Percentiles rank a stretch among this genome's conserved stretches.
Conservation (phyloP, 53 echinoderm and acorn worm genomes). For the Zoroaster sp. region DNA sequence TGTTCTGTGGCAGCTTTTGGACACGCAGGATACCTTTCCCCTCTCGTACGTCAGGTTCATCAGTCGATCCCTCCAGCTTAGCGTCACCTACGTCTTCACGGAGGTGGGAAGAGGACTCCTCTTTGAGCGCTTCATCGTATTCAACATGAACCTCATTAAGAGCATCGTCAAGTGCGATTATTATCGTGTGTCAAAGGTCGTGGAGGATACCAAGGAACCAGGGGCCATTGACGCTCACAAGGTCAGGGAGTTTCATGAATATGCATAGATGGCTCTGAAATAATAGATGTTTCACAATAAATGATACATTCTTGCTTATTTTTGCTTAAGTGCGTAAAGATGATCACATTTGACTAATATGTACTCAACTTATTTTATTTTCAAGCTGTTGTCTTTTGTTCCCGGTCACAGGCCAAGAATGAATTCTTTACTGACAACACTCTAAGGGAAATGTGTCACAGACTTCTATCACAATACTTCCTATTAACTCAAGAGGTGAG, state of each 20-base stretch:
- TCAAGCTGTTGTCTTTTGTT: not conserved
- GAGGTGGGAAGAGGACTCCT: slow-evolving; percentile 70
- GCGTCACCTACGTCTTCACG: slow-evolving; percentile 83
- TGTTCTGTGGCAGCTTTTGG: slow-evolving; percentile 65
- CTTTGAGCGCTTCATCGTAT: slow-evolving; percentile 90
- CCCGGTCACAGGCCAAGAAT: slow-evolving; percentile 59
- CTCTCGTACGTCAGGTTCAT: slow-evolving; percentile 87
- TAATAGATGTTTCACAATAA: not conserved
- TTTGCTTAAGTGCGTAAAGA: too few relatives aligned
- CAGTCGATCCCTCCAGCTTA: slow-evolving; percentile 73
- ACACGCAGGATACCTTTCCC: slow-evolving; percentile 80
- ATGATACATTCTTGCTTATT: not conserved
- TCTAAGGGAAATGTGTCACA: slow-evolving; percentile 80
- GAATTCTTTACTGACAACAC: slow-evolving; percentile 84
- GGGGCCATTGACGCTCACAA: slow-evolving; percentile 74
- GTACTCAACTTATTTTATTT: not conserved
- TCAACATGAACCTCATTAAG: slow-evolving; percentile 95
- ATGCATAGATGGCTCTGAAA: not conserved
- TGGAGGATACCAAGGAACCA: slow-evolving; percentile 77
- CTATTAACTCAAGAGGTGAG: slow-evolving; percentile 89
- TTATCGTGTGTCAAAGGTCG: slow-evolving; percentile 69
- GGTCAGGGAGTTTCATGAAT: slow-evolving; percentile 63
- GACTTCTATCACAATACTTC: slow-evolving; percentile 87
- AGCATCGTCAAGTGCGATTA: slow-evolving; percentile 86
- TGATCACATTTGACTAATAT: too few relatives aligned